Evolutionary conservation across 2,113 vertebrate genomes (phyloP), one percentile per base, ranked within the genome.

Genomic region (Anguilla rostrata): DNA sequence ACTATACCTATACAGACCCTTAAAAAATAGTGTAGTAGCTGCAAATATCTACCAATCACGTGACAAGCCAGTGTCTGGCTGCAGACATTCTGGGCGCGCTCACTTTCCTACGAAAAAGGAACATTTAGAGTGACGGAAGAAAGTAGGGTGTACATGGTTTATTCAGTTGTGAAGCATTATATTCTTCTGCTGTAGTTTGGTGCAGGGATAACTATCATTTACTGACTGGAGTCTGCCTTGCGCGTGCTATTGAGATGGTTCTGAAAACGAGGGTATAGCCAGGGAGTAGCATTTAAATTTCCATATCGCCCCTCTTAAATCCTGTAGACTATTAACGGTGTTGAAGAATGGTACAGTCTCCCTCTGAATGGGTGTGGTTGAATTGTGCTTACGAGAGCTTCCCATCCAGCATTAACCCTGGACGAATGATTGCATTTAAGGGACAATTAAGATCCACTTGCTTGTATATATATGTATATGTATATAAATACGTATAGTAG

Each of bases 341-440:
- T 66, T 82, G 78, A 40, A 40, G 56, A 78, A 83, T 86, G 86
- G 86, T 86, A 86, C 60, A 81, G 29, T 86, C 86, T 81, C 85
- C 39, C 40, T 60, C 14, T 40, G 56, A 82, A 78, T 86, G 86
- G 86, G 86, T 86, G 86, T 86, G 86, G 86, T 78, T 83, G 81
- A 78, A n/a, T 56, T 63, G 49, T 40, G 78, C 78, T 86, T 46
- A 57, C 15, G 83, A 84, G 49, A 46, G 78, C 66, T 78, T 75
- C 20, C 71, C 71, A 41, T 41, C 16, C 39, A n/a, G 39, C 56
- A 49, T 66, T 41, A 56, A 43, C 79, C 39, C 79, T 63, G 85
- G 57, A 86, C 39, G 39, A 12, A 39, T 34, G 49, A 29, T 86
- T 63, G 43, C 78, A 46, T 81, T 39, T 43, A 53, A 20, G 53